These are phyloP conservation scores for Sycobia sp. DNA, from an alignment of 1,140 invertebrate species.

Conservation along the genomic window DNA sequence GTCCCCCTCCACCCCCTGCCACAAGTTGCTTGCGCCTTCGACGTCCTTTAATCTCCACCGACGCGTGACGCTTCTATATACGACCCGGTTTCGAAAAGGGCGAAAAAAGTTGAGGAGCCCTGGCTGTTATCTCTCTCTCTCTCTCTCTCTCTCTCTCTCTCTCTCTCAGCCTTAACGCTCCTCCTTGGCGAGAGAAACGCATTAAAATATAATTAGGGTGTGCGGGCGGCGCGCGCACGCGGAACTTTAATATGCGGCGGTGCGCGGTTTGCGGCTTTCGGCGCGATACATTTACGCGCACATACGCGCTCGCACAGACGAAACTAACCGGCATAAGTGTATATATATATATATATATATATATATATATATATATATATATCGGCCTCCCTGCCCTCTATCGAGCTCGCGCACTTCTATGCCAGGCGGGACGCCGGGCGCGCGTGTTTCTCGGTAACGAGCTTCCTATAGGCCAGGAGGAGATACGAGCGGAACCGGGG, in stretches of 20 bases:
- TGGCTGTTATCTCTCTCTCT: too few relatives aligned
- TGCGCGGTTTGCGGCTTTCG: constrained; percentile 26
- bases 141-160: not conserved
- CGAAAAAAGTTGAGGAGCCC: too few relatives aligned
- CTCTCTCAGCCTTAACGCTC: not conserved
- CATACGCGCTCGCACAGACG: not conserved
- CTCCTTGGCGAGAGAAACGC: constrained; percentile 22
- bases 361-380: too few relatives aligned
- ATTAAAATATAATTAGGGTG: constrained; percentile 29
- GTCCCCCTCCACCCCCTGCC: too few relatives aligned
- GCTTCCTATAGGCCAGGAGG: constrained; percentile 16
- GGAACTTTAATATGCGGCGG: constrained; percentile 27
- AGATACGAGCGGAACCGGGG: not conserved
- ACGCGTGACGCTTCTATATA: not conserved
- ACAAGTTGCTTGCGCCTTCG: too few relatives aligned
- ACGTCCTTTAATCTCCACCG: constrained; percentile 20
- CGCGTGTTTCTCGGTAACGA: constrained; percentile 14
- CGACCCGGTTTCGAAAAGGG: too few relatives aligned
- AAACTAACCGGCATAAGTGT: too few relatives aligned
- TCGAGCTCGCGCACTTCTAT: too few relatives aligned
- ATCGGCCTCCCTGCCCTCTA: too few relatives aligned
- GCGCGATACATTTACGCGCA: not conserved
- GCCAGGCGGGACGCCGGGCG: not conserved
- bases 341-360: too few relatives aligned
- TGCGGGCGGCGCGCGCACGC: not conserved